Conservation (phyloP, 2,797 vertebrate genomes). For the Lateolabrax maculatus region DNA sequence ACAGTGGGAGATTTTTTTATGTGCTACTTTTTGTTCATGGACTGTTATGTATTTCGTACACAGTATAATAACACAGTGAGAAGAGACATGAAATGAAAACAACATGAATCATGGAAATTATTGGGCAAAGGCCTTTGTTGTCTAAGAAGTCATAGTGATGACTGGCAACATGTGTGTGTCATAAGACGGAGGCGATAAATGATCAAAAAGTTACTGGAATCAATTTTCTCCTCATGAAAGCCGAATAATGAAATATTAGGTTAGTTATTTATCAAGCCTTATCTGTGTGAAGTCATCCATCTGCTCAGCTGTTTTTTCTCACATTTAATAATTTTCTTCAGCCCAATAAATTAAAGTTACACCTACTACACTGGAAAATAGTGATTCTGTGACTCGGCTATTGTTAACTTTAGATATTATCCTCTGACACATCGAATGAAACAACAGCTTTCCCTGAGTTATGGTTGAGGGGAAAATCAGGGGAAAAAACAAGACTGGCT, state of each 20-base stretch:
- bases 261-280: neutral
- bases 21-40: conserved; percentile 13
- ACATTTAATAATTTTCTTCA: conserved; percentile 27
- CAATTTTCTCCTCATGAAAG: conserved; percentile 21
- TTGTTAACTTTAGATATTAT: conserved; percentile 68
- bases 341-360: conserved; percentile 36
- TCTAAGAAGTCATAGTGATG: conserved; percentile 18
- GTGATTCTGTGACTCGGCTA: conserved; percentile 34
- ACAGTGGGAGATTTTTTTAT: conserved; percentile 18
- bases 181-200: conserved; percentile 22
- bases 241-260: conserved; percentile 10
- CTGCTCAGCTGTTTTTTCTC: conserved; percentile 6
- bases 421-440: conserved; percentile 53
- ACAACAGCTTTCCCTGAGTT: conserved; percentile 66
- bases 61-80: conserved; percentile 21
- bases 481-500: conserved; percentile 65
- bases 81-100: conserved; percentile 38
- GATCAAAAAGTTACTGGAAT: conserved; percentile 15
- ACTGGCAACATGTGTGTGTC: conserved; percentile 41
- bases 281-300: neutral
- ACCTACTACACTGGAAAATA: conserved; percentile 8
- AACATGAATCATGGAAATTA: conserved; percentile 37
- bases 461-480: conserved; percentile 65
- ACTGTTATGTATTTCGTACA: conserved; percentile 28
- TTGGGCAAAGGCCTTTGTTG: conserved; percentile 21